Conservation (phyloP, 2,113 vertebrate species). For the Otolemur garnettii region DNA sequence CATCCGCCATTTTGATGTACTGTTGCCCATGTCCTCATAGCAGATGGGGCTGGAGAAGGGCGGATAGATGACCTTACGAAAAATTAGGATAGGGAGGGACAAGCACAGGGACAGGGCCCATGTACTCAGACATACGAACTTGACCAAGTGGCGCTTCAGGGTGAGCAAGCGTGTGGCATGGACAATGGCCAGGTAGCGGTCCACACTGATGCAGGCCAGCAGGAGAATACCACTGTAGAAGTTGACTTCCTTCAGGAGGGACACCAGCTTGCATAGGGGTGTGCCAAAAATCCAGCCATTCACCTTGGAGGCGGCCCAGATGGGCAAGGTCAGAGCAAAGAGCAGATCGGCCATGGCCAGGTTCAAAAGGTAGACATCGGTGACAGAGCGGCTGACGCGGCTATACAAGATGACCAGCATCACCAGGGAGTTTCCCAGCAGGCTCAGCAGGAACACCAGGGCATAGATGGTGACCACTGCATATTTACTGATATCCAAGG, state of each 20-base stretch:
- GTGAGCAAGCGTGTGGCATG: slow-evolving; percentile 88
- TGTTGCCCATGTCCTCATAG: slow-evolving; percentile 86
- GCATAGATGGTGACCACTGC: slow-evolving; percentile 86
- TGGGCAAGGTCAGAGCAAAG: slow-evolving; percentile 91
- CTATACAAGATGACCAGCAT: slow-evolving; percentile 87
- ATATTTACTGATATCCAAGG: slow-evolving; percentile 76
- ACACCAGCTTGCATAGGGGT: slow-evolving; percentile 91
- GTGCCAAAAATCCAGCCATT: slow-evolving; percentile 90
- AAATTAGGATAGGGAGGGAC: slow-evolving; percentile 89
- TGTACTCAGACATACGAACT: slow-evolving; percentile 88
- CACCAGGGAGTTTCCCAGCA: slow-evolving; percentile 92
- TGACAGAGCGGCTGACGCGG: slow-evolving; percentile 87
- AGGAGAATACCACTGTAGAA: slow-evolving; percentile 93
- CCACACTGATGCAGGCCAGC: slow-evolving; percentile 94
- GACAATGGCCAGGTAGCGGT: slow-evolving; percentile 95
- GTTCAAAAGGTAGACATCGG: slow-evolving; percentile 93
- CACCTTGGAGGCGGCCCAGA: slow-evolving; percentile 90
- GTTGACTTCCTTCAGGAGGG: slow-evolving; percentile 91
- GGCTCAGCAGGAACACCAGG: slow-evolving; percentile 90
- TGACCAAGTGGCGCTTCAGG: slow-evolving; percentile 89
- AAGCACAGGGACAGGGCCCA: slow-evolving; percentile 89
- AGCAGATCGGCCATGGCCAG: slow-evolving; percentile 93
- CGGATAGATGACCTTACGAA: slow-evolving; percentile 71
- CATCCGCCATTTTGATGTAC: slow-evolving; percentile 84
- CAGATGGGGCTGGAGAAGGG: slow-evolving; percentile 76